Conservation (phyloP, 2,797 vertebrate genomes). For the Gobionotothen gibberifrons region DNA sequence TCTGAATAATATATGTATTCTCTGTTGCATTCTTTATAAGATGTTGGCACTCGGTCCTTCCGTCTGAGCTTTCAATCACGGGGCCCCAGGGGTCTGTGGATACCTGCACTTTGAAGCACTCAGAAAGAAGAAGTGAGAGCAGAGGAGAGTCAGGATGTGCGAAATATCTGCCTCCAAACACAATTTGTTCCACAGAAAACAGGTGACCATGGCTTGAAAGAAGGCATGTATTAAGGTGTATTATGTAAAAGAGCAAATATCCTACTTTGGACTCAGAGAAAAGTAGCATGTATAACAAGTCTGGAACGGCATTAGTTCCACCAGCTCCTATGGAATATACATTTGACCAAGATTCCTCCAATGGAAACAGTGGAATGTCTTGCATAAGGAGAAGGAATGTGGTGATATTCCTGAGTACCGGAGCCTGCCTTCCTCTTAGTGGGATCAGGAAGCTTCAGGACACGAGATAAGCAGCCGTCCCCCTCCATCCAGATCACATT, state of each 20-base stretch:
- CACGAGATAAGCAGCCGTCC: constrained; percentile 59
- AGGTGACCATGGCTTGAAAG: constrained; percentile 56
- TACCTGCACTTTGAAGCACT: constrained; percentile 85
- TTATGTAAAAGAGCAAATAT: constrained; percentile 40
- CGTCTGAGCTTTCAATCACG: constrained; percentile 83
- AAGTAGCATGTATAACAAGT: neutral
- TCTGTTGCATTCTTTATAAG: constrained; percentile 85
- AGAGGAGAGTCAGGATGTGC: constrained; percentile 71
- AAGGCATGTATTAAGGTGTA: constrained; percentile 35
- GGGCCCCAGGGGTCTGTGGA: constrained; percentile 77
- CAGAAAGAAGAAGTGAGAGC: constrained; percentile 48
- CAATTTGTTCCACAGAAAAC: constrained; percentile 62
- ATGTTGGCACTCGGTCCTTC: constrained; percentile 80
- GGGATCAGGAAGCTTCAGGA: constrained; percentile 59
- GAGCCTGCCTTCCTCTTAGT: constrained; percentile 43
- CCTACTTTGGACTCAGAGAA: neutral
- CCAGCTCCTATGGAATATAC: neutral
- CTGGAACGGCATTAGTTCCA: neutral
- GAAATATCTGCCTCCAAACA: constrained; percentile 69
- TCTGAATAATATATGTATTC: constrained; percentile 85
- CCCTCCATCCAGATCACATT: constrained; percentile 46
- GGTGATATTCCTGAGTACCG: constrained; percentile 48
- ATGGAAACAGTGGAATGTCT: constrained; percentile 42
- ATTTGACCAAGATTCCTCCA: neutral
- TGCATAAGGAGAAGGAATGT: constrained; percentile 43